Base-by-base conservation (phyloP, 2,888 invertebrate genomes). In the Silvanus unidentatus region DNA sequence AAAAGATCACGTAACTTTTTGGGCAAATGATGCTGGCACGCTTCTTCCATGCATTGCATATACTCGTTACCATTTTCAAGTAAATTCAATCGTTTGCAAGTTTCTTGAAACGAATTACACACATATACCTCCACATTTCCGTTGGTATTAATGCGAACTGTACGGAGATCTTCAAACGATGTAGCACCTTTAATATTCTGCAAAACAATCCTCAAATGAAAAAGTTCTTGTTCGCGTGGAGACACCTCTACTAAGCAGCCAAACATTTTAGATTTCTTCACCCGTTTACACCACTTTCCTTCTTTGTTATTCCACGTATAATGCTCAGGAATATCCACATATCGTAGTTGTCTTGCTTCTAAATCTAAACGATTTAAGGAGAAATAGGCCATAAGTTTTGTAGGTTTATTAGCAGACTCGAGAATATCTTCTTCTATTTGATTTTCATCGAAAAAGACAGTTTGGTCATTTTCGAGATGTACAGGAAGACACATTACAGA, bases 401-500 rank as follows among this genome's bases (percentile, higher is more conserved):
- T 47, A 11, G 44, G 35, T 38, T 43, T 42, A 10, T 8, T 11
- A 2, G 40, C n/a, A 12, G 39, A 30, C 30, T 45, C 37, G 34
- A 36, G 12, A 11, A 54, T 13, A n/a, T 47, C 44, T 30, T 46
- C 38, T 13, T 14, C 15, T 14, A 34, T 50, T 29, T 47, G 45
- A 5, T 3, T 22, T 5, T 22, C 22, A 2, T 46, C 47, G 27
- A 52, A 50, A 9, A 43, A 27, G 5, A 52, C 29, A 1, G n/a
- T 13, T 32, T 55, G 49, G 28, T 49, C 39, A 36, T 52, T 43
- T 2, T 63, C 64, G 13, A 69, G 50, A 55, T 71, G 66, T 11
- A 71, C 60, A 6, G 63, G 57, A 11, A 71, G 45, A 28, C 62
- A 35, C 5, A 50, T 45, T 8, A 70, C 52, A 0, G 59, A 35